Evolutionary conservation across 2,888 invertebrate species (phyloP).

Genomic region (Xestoiulus laeticollis): DNA sequence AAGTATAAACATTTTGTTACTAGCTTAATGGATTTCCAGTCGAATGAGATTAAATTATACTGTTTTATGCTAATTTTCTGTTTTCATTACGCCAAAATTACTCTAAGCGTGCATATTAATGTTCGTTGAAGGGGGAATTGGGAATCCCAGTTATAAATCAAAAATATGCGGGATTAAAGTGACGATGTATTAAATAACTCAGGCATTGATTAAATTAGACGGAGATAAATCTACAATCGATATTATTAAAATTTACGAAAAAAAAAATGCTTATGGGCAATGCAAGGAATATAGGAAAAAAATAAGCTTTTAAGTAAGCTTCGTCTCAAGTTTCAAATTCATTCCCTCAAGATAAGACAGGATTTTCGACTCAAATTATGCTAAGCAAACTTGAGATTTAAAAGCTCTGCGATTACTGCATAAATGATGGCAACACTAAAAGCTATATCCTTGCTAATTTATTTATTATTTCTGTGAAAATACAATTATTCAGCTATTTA

Average conservation of each 20-base stretch:
- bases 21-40: background rate
- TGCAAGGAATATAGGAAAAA: background rate
- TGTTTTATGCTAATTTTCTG: conserved; percentile 23
- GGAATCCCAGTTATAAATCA: conserved; percentile 32
- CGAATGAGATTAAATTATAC: conserved; percentile 5
- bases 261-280: background rate
- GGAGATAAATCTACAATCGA: conserved; percentile 37
- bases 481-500: no score
- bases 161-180: conserved; percentile 8
- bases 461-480: no score
- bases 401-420: background rate
- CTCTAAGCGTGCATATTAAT: background rate
- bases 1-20: background rate
- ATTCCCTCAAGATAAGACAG: background rate
- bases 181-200: conserved; percentile 1
- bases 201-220: conserved; percentile 21
- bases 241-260: background rate
- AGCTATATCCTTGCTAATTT: no score
- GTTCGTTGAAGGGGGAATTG: background rate
- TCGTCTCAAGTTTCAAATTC: background rate
- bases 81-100: background rate
- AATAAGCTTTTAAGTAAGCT: conserved; percentile 21
- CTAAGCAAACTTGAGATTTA: background rate
- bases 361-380: background rate
- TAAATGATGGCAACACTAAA: no score